Evolutionary conservation across 2,113 vertebrate species (phyloP).

Genomic region (Blennius ocellaris): DNA sequence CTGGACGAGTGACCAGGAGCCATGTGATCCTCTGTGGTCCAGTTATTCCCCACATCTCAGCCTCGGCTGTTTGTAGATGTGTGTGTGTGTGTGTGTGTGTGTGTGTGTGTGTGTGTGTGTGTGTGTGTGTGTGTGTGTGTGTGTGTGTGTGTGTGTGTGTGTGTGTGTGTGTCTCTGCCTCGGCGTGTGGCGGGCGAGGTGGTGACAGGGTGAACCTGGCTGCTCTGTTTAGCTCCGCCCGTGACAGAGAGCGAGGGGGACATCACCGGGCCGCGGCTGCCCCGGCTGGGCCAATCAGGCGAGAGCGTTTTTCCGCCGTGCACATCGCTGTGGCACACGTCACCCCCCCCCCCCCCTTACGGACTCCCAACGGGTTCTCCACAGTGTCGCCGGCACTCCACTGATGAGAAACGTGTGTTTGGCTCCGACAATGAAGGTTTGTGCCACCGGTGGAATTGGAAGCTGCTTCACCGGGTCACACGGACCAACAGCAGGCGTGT

Average conservation of each 20-base stretch:
- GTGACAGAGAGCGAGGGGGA: constrained; percentile 68
- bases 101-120: not conserved
- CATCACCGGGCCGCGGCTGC: constrained; percentile 50
- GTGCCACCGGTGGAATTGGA: constrained; percentile 20
- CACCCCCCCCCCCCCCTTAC: too few relatives aligned
- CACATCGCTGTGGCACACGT: constrained; percentile 71
- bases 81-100: not conserved
- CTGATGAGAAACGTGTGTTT: constrained; percentile 25
- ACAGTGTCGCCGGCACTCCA: constrained; percentile 26
- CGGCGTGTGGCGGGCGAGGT: constrained; percentile 35
- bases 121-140: not conserved
- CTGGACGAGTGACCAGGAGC: not conserved
- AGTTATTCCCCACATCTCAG: not conserved
- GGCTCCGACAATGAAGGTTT: constrained; percentile 34
- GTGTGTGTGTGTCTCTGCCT: not conserved
- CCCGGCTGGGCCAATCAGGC: constrained; percentile 69
- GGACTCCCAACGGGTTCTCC: constrained; percentile 55
- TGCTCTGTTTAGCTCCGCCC: constrained; percentile 50
- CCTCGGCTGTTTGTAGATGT: not conserved
- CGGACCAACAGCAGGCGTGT: accelerated
- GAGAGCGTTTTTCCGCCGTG: constrained; percentile 57
- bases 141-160: not conserved
- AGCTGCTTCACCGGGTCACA: constrained; percentile 23
- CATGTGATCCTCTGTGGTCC: constrained; percentile 7
- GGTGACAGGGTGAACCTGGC: constrained; percentile 70